A percentile compares a stretch with the other conserved stretches of the same genome.
These are phyloP conservation scores for Anagrus nilaparvatae DNA, from an alignment of 1,140 invertebrate species.

Conservation along the genomic window DNA sequence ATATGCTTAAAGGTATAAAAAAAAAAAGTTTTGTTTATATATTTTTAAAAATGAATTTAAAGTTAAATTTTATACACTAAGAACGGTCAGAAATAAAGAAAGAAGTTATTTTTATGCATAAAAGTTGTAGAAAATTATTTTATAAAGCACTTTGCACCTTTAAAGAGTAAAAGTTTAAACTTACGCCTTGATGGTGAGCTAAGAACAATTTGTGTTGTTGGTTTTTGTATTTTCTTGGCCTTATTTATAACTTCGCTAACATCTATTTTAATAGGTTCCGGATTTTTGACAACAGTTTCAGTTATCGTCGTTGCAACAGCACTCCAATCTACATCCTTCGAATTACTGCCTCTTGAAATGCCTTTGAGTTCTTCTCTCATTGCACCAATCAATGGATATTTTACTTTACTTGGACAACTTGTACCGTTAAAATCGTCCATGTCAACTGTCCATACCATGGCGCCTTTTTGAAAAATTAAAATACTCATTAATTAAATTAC, in stretches of 20 bases:
- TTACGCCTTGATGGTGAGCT: slow-evolving; percentile 37
- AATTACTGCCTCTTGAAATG: slow-evolving; percentile 65
- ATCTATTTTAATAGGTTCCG: slow-evolving; percentile 69
- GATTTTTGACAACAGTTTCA: slow-evolving; percentile 55
- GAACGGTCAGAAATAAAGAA: neutral
- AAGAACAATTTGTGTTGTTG: slow-evolving; percentile 46
- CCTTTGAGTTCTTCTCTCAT: slow-evolving; percentile 84
- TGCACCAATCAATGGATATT: slow-evolving; percentile 83
- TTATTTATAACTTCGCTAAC: slow-evolving; percentile 60
- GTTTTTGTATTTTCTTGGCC: slow-evolving; percentile 49
- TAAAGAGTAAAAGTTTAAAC: no score
- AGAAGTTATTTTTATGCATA: slow-evolving; percentile 2
- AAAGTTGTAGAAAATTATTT: slow-evolving; percentile 23
- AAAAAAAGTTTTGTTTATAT: no score
- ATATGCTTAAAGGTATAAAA: no score
- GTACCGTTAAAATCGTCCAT: slow-evolving; percentile 91
- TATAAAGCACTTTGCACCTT: no score
- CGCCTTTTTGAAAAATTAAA: no score
- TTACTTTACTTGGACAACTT: slow-evolving; percentile 69
- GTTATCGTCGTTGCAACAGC: slow-evolving; percentile 54
- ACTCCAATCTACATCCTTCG: slow-evolving; percentile 79
- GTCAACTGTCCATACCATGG: slow-evolving; percentile 95
- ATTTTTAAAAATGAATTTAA: slow-evolving; percentile 16
- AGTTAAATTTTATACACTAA: neutral
- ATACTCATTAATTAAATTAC: no score